A percentile compares a stretch with the other conserved stretches of the same genome.
Evolutionary conservation across 2,113 vertebrate genomes (phyloP).

Genomic region (Nothoprocta perdicaria): DNA sequence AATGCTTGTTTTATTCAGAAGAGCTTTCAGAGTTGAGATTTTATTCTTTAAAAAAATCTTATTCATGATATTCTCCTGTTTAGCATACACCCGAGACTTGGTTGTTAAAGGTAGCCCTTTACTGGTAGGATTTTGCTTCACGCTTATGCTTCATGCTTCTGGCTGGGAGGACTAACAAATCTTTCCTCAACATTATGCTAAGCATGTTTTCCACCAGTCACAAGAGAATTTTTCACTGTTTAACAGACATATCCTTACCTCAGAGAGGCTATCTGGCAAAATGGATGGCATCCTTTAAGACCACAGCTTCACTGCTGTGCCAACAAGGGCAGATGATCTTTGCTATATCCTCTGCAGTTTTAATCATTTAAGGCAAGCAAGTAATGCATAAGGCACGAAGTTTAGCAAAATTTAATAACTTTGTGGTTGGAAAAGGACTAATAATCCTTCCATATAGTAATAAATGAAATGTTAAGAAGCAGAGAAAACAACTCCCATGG

Average conservation of each 20-base stretch:
- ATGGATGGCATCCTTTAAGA: background rate
- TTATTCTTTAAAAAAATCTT: background rate
- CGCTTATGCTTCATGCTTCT: background rate
- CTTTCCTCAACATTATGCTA: background rate
- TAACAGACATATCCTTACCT: background rate
- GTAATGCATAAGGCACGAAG: background rate
- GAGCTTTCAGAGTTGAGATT: background rate
- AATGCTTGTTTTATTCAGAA: background rate
- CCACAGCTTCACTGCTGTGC: background rate
- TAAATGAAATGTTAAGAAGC: background rate
- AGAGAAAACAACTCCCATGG: background rate
- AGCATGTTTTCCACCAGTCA: background rate
- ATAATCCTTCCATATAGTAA: background rate
- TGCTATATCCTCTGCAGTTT: background rate
- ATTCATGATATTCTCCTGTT: background rate
- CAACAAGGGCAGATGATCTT: background rate
- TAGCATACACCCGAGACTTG: background rate
- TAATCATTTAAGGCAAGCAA: background rate
- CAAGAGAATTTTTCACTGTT: background rate
- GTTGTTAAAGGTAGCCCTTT: background rate
- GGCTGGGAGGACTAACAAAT: accelerated
- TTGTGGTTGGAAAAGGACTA: background rate
- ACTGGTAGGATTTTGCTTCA: background rate
- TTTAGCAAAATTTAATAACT: background rate
- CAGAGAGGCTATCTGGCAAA: background rate